A percentile compares a stretch with the other conserved stretches of the same genome.
Conservation (phyloP, 1,140 invertebrate genomes). For the Muscidifurax raptorellus region DNA sequence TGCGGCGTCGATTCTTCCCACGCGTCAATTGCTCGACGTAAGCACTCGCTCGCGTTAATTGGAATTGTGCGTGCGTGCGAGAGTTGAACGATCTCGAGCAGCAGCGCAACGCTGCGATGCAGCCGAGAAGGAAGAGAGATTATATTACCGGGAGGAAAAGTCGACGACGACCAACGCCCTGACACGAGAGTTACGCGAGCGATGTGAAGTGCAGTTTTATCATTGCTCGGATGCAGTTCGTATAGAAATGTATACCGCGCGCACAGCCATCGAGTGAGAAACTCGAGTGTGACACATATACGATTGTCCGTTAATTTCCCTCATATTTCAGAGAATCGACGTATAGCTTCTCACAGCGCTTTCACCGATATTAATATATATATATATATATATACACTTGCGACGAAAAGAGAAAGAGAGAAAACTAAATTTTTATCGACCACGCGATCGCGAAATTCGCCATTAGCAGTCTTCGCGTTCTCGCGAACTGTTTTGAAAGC, state of each 20-base stretch:
- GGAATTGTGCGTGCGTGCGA: conserved; percentile 47
- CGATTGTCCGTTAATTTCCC: not conserved
- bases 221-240: too few relatives aligned
- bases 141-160: conserved; percentile 14
- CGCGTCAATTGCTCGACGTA: conserved; percentile 52
- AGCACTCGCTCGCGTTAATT: conserved; percentile 23
- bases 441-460: not conserved
- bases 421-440: not conserved
- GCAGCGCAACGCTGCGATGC: not conserved
- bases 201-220: not conserved
- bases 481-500: not conserved
- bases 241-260: too few relatives aligned
- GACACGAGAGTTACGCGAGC: not conserved
- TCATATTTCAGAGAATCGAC: not conserved
- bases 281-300: too few relatives aligned
- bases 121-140: not conserved
- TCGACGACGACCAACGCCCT: conserved; percentile 28
- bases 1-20: conserved; percentile 52
- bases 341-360: not conserved
- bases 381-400: too few relatives aligned
- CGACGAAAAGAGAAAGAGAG: not conserved
- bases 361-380: too few relatives aligned
- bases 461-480: not conserved
- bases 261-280: too few relatives aligned
- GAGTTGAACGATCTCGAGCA: conserved; percentile 34